phyloP scores from a whole-genome alignment of 1,140 invertebrate species.

The Drosophila sp. region DNA sequence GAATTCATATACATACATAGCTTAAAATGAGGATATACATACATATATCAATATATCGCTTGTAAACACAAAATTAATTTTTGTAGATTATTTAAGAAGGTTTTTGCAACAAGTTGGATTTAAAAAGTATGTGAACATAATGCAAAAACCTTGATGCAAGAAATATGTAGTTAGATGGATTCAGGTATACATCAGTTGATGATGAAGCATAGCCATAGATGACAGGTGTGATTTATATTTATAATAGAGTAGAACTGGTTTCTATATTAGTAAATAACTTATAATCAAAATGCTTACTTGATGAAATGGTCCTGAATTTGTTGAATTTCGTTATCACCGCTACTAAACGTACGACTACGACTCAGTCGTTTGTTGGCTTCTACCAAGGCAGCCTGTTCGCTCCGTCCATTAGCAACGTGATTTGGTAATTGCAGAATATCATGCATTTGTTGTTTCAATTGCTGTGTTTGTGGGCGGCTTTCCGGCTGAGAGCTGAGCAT shows the following conservation, averaged over 20 bases:
- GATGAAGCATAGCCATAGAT: constrained; percentile 50
- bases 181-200: neutral
- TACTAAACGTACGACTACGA: constrained; percentile 75
- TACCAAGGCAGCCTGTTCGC: constrained; percentile 58
- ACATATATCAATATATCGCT: neutral
- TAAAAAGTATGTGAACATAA: constrained; percentile 31
- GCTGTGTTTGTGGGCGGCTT: constrained; percentile 89
- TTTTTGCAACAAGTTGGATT: constrained; percentile 39
- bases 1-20: neutral
- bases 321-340: constrained; percentile 37
- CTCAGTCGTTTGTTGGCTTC: constrained; percentile 66
- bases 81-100: constrained; percentile 22
- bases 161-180: constrained; percentile 1
- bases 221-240: constrained; percentile 22
- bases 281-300: constrained; percentile 12
- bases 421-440: constrained; percentile 64
- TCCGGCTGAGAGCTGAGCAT: constrained; percentile 90
- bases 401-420: constrained; percentile 57
- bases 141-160: constrained; percentile 40
- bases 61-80: constrained; percentile 24
- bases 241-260: constrained; percentile 33
- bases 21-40: neutral
- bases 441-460: constrained; percentile 84
- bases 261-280: constrained; percentile 27
- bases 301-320: constrained; percentile 19